Evolutionary conservation across 2,113 vertebrate genomes (phyloP).

Genomic region (Eidolon helvum): DNA sequence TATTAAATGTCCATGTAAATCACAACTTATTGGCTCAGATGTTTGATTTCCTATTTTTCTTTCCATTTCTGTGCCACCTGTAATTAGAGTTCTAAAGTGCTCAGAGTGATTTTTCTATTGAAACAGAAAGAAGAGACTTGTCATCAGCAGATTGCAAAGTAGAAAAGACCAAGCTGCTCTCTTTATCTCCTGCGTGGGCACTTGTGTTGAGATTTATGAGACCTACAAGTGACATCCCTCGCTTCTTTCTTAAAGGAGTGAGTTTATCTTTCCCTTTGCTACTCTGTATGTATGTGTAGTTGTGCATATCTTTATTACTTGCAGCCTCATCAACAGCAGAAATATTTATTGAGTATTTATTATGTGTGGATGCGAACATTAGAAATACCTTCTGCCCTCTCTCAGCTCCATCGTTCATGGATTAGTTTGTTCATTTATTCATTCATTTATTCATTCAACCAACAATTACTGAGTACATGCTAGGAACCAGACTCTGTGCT

Average conservation of each 20-base stretch:
- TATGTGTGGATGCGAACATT: not conserved
- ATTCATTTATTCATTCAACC: not conserved
- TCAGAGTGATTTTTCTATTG: constrained; percentile 51
- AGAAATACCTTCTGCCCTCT: not conserved
- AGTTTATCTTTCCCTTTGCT: not conserved
- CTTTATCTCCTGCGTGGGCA: not conserved
- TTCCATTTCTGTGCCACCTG: constrained; percentile 51
- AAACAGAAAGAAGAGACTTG: not conserved
- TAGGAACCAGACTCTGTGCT: not conserved
- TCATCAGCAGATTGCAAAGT: not conserved
- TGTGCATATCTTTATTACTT: not conserved
- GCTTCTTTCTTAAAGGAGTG: not conserved
- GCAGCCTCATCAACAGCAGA: not conserved
- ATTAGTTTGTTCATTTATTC: not conserved
- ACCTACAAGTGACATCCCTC: not conserved
- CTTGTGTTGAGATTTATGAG: not conserved
- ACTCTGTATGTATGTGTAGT: not conserved
- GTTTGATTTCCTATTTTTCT: constrained; percentile 68
- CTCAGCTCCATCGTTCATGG: not conserved
- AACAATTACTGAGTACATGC: not conserved
- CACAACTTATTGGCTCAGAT: not conserved
- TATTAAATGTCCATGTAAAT: constrained; percentile 40
- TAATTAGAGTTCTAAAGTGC: constrained; percentile 53
- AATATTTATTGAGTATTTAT: not conserved
- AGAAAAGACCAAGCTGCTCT: not conserved